Evolutionary conservation across 2,113 vertebrate species (phyloP).

Genomic region (Emydocephalus ijimae): DNA sequence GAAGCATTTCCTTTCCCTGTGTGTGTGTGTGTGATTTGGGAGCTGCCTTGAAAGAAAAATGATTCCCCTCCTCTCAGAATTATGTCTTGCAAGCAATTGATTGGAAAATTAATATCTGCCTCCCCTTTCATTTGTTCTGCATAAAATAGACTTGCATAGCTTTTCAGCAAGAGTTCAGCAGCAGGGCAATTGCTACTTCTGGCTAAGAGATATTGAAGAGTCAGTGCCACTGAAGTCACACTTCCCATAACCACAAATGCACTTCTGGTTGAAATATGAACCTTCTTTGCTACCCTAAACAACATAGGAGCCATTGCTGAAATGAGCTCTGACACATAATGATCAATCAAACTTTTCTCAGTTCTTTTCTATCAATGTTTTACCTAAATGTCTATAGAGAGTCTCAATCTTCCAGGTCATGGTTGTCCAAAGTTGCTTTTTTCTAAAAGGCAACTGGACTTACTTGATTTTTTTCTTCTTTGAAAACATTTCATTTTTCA

Average conservation of each 20-base stretch:
- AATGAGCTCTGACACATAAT: background rate
- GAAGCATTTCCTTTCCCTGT: background rate
- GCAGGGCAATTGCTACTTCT: background rate
- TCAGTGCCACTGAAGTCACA: background rate
- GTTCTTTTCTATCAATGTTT: background rate
- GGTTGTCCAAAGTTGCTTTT: background rate
- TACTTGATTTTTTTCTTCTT: background rate
- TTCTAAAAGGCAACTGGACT: background rate
- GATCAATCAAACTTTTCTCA: background rate
- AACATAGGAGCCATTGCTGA: background rate
- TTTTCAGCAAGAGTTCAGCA: background rate
- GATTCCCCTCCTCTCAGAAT: background rate
- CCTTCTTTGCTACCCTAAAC: background rate
- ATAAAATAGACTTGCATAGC: background rate
- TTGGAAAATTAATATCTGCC: background rate
- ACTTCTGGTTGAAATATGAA: background rate
- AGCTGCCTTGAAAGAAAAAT: background rate
- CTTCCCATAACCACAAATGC: background rate
- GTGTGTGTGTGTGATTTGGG: background rate
- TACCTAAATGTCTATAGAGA: background rate
- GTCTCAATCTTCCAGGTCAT: background rate
- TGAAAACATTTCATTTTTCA: background rate
- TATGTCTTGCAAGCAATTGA: background rate
- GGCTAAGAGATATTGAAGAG: background rate
- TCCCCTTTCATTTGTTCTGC: background rate